Evolutionary conservation across 2,113 vertebrate species (phyloP).

Genomic region (Myotis davidii): DNA sequence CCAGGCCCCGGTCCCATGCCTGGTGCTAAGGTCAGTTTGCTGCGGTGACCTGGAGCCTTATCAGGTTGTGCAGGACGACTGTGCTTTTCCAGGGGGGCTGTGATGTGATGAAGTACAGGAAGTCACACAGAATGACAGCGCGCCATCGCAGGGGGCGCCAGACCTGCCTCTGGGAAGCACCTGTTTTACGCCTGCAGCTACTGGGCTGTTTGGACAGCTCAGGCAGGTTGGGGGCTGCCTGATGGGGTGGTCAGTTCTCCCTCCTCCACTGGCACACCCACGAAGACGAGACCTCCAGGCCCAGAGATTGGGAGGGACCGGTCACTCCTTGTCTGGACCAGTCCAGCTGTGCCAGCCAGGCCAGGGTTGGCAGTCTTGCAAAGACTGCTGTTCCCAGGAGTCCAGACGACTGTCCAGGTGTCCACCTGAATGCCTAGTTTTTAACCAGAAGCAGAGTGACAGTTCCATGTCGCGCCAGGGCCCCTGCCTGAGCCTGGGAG

Average conservation of each 20-base stretch:
- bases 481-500: background rate
- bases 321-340: background rate
- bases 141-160: rapidly evolving
- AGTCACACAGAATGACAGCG: background rate
- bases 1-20: too few species aligned
- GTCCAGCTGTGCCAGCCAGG: background rate
- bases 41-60: rapidly evolving
- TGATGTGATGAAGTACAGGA: too few species aligned
- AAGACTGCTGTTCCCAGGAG: background rate
- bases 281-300: rapidly evolving
- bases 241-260: background rate
- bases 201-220: background rate
- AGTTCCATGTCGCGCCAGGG: rapidly evolving
- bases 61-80: background rate
- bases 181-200: background rate
- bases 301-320: background rate
- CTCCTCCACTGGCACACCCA: background rate
- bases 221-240: background rate
- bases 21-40: background rate
- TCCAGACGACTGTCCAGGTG: background rate
- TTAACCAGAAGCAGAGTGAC: background rate
- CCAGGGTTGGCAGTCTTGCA: background rate
- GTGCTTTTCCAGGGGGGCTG: background rate
- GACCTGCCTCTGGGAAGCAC: background rate
- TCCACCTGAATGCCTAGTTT: too few species aligned